Percentiles rank a stretch among this genome's conserved stretches.
phyloP scores from a whole-genome alignment of 2,797 vertebrate genomes.

The Enteromius radiatus region DNA sequence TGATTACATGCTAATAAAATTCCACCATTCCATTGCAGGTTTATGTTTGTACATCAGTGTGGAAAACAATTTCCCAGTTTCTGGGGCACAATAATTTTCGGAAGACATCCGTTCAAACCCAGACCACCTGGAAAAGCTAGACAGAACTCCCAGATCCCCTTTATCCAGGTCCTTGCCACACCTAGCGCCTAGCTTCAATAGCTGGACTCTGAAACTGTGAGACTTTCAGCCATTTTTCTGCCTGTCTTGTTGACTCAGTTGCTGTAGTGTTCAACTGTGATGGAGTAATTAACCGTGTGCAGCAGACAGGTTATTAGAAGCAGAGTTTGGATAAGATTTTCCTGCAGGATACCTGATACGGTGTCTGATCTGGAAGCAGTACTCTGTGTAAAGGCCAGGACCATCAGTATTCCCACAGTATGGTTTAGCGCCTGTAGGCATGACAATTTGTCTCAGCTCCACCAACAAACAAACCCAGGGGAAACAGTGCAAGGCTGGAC shows the following conservation, averaged over 20 bases:
- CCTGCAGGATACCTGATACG: conserved; percentile 30
- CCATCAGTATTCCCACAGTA: conserved; percentile 51
- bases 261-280: conserved; percentile 20
- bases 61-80: neutral
- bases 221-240: conserved; percentile 33
- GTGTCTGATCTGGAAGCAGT: conserved; percentile 42
- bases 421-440: conserved; percentile 45
- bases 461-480: conserved; percentile 51
- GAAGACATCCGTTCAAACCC: neutral
- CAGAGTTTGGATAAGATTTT: conserved; percentile 34
- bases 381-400: conserved; percentile 42
- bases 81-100: neutral
- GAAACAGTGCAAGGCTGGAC: conserved; percentile 48
- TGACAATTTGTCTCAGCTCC: conserved; percentile 54
- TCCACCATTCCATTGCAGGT: neutral
- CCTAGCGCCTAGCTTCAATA: conserved; percentile 19
- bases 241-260: conserved; percentile 29
- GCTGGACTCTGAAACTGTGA: conserved; percentile 27
- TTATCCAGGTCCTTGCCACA: conserved; percentile 2
- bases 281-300: conserved; percentile 49
- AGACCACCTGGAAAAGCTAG: neutral
- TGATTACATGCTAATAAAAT: conserved; percentile 33
- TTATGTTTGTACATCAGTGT: neutral
- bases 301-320: conserved; percentile 51
- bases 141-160: conserved; percentile 9